Base-by-base conservation (phyloP, 1,140 invertebrate genomes). In the Parasteatoda tepidariorum region DNA sequence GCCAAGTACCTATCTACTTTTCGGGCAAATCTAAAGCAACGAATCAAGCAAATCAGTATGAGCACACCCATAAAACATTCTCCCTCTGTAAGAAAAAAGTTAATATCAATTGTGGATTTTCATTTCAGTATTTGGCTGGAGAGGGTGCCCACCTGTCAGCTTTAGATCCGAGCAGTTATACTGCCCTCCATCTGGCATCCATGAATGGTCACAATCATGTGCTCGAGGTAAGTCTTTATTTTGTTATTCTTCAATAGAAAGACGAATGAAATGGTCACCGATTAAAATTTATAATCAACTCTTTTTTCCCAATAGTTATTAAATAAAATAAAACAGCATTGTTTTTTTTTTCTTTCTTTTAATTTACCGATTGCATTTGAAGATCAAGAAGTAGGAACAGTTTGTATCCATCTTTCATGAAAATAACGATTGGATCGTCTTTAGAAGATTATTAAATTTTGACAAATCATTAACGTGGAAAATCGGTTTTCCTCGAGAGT, bases 171-270 rank as follows among this genome's bases (percentile, higher is more conserved):
- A 89, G 88, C 4, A 89, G 89, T 15, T 89, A 89, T 75, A 89
- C 87, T 13, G 85, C 89, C 6, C 87, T 89, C 24, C 89, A 90
- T 66, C 59, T 89, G 15, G 87, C 89, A 0, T 88, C 89, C n/a
- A 87, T 89, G 87, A 87, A 88, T 85, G 89, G 89, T 2, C 88
- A 90, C 84, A 87, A 88, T 15, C 86, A 87, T 59, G 88, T 87
- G 81, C 71, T 88, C 28, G 84, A 85, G 15, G 84, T 85, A 74
- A 57, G 31, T 48, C 4, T n/a, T n/a, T n/a, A n/a, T n/a, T n/a
- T n/a, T n/a, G n/a, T n/a, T n/a, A n/a, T n/a, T n/a, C n/a, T n/a
- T n/a, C n/a, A n/a, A n/a, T n/a, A n/a, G n/a, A 48, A 48, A 48
- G 41, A 48, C 18, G 41, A 48, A 48, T 48, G 18, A 9, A 48